Conservation (phyloP, 1,140 invertebrate genomes). For the Cyrtorhinus lividipennis region DNA sequence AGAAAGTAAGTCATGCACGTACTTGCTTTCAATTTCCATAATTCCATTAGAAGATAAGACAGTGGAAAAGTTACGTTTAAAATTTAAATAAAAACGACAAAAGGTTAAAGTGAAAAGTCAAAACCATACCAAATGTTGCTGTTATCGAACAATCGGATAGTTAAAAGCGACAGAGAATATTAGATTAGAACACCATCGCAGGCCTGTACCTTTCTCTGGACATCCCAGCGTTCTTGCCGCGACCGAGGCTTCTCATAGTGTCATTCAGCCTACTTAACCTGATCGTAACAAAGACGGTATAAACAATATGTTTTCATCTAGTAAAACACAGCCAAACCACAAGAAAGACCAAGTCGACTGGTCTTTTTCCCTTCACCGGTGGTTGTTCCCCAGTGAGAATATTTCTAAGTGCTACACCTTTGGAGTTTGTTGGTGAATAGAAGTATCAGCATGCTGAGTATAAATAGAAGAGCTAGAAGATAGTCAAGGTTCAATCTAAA, state of each 20-base stretch:
- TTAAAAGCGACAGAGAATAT: not conserved
- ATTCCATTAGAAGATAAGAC: not conserved
- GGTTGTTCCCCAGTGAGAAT: too few species aligned
- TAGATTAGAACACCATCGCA: slow-evolving; percentile 22
- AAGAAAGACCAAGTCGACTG: too few species aligned
- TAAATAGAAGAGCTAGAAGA: too few species aligned
- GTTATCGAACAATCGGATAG: not conserved
- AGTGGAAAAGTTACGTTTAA: not conserved
- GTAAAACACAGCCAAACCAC: slow-evolving; percentile 14
- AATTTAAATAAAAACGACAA: too few species aligned
- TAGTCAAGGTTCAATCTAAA: too few species aligned
- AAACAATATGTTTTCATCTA: not conserved
- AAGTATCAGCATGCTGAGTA: too few species aligned
- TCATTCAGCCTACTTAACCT: slow-evolving; percentile 25
- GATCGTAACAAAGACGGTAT: too few species aligned
- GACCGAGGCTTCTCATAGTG: slow-evolving; percentile 36
- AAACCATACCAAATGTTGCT: not conserved
- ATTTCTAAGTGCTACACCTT: too few species aligned
- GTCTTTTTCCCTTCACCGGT: too few species aligned
- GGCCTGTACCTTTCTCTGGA: slow-evolving; percentile 40
- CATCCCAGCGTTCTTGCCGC: slow-evolving; percentile 38
- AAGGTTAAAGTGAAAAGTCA: not conserved
- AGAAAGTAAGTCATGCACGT: slow-evolving; percentile 6
- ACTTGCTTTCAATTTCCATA: slow-evolving; percentile 3
- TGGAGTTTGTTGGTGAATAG: too few species aligned